Conservation (phyloP, 2,797 vertebrate species). For the Lycodopsis pacificus region DNA sequence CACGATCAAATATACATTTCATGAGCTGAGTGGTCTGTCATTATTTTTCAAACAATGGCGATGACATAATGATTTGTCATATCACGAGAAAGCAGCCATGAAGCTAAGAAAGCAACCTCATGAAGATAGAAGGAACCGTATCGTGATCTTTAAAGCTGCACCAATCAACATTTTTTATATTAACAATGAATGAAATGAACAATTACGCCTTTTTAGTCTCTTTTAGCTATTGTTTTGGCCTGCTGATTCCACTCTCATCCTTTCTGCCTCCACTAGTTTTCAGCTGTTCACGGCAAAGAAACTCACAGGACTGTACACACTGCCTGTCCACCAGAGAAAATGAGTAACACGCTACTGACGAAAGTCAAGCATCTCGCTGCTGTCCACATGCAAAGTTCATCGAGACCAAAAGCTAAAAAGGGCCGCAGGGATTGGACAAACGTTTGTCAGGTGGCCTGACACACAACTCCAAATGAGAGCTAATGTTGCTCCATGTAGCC, state of each 20-base stretch:
- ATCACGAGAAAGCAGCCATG: neutral
- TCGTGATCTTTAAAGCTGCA: neutral
- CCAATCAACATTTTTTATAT: neutral
- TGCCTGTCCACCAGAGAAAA: neutral
- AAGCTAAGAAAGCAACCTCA: neutral
- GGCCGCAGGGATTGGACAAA: neutral
- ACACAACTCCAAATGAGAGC: neutral
- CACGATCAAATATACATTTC: neutral
- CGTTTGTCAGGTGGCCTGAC: too few species aligned
- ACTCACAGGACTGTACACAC: neutral
- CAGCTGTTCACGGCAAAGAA: neutral
- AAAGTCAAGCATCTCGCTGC: neutral
- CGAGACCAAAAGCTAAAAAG: too few species aligned
- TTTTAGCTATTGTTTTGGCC: too few species aligned
- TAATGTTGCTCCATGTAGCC: neutral
- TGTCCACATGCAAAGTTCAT: neutral
- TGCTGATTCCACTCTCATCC: too few species aligned
- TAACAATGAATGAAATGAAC: neutral
- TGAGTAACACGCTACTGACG: neutral
- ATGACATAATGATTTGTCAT: neutral
- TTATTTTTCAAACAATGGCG: neutral
- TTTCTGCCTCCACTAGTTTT: too few species aligned
- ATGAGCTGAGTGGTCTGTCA: neutral
- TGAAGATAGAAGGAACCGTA: neutral
- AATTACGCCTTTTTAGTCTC: too few species aligned